Evolutionary conservation across 2,113 vertebrate genomes (phyloP), one percentile per base, ranked within the genome.

Genomic region (Leptobrachium ailaonicum): DNA sequence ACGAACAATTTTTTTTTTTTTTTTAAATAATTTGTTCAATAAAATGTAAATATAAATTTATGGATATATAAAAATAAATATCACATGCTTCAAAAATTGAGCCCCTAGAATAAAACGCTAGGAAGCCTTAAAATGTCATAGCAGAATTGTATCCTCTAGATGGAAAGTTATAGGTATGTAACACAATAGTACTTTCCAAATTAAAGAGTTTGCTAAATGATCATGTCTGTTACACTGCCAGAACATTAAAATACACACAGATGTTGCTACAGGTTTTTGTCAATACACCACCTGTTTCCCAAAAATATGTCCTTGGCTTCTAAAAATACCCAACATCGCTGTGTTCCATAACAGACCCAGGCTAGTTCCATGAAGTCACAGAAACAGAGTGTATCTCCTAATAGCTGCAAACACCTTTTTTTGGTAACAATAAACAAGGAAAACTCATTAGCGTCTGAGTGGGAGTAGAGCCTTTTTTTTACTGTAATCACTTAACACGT

Each of bases 291-390:
- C 82, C 74, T 85, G 84, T 63, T 86, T 81, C 82, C 73, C 32
- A 86, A 88, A 88, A 83, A 86, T 54, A 82, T 73, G 79, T 62
- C 54, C 2, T 11, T 14, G 4, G 72, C 63, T 76, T 70, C 75
- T 80, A 85, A 83, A 83, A 86, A 87, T 76, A 85, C 45, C 77
- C 72, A 70, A 85, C 43, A 40, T 80, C 41, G 41, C 1, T 41
- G 12, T 13, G 32, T 68, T 87, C 85, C 80, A 86, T 86, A 89
- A 86, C 69, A 86, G 81, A 80, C 86, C 71, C n/a, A 83, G 82
- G 79, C 76, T 81, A 85, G 82, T 86, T 87, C 86, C 84, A 86
- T 82, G 84, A 83, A 68, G 82, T 88, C 80, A 83, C 53, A 86
- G 43, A 87, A 88, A 77, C 84, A 56, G 6, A 79, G 79, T 0